Percentiles rank a stretch among this genome's conserved stretches.
Conservation (phyloP, 1,140 invertebrate genomes). For the Bombus pascuorum region DNA sequence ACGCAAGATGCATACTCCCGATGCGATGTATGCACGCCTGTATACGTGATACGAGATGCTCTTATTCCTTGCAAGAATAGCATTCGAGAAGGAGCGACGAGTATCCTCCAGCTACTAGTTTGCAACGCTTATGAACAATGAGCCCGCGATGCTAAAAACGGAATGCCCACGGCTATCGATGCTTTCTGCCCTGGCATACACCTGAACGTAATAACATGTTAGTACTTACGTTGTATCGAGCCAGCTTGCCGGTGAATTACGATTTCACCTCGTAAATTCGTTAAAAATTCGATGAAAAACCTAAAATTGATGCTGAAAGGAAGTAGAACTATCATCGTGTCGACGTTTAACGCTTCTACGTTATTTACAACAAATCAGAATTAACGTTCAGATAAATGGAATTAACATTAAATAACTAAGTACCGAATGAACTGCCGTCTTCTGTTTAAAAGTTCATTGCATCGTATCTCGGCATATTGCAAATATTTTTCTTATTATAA, state of each 20-base stretch:
- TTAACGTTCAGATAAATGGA: not conserved
- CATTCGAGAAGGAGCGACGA: not conserved
- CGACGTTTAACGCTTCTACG: not conserved
- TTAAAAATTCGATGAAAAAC: not conserved
- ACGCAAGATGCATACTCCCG: constrained; percentile 67
- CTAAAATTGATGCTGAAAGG: not conserved
- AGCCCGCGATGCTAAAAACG: constrained; percentile 30
- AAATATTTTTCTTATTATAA: not conserved
- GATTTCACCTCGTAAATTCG: not conserved
- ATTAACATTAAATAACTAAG: not conserved
- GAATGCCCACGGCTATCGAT: constrained; percentile 32
- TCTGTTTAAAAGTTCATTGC: not conserved
- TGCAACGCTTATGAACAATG: constrained; percentile 47
- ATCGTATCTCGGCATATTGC: too few species aligned
- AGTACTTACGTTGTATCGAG: constrained; percentile 5
- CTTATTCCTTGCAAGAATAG: constrained; percentile 27
- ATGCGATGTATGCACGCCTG: constrained; percentile 33
- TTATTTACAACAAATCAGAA: not conserved
- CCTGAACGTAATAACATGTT: constrained; percentile 39
- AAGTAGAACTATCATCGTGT: not conserved
- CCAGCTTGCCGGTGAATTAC: constrained; percentile 2
- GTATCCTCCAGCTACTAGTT: constrained; percentile 49
- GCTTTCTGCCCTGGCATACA: not conserved
- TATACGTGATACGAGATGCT: constrained; percentile 39
- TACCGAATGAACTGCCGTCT: not conserved